Conservation (phyloP, 2,113 vertebrate genomes). For the Phrynosoma blainvillii region DNA sequence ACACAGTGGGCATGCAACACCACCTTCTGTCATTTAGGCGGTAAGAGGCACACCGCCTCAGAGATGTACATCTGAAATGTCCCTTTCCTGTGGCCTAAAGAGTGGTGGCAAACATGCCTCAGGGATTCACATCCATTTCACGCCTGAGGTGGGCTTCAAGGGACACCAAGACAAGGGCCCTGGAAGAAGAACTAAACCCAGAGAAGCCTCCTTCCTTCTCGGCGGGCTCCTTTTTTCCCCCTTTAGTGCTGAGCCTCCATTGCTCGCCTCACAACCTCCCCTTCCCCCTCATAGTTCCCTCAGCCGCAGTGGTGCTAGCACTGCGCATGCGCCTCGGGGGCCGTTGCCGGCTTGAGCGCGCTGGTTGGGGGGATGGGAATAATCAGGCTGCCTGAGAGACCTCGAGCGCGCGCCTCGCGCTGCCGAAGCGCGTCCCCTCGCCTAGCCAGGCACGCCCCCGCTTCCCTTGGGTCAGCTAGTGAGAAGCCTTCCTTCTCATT, state of each 20-base stretch:
- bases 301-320: constrained; percentile 44
- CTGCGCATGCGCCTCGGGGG: constrained; percentile 33
- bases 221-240: too few relatives aligned
- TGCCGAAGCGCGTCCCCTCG: background rate
- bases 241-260: background rate
- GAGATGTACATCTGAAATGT: too few relatives aligned
- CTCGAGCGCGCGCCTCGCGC: background rate
- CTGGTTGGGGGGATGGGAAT: background rate
- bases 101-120: background rate
- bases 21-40: too few relatives aligned
- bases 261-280: background rate
- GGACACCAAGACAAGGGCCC: background rate
- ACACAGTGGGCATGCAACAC: too few relatives aligned
- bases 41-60: too few relatives aligned
- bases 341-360: background rate
- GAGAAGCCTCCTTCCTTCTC: background rate
- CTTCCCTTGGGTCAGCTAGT: too few relatives aligned
- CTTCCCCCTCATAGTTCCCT: background rate
- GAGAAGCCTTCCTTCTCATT: background rate
- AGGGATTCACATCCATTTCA: background rate
- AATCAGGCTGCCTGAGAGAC: too few relatives aligned
- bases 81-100: too few relatives aligned
- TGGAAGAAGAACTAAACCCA: background rate
- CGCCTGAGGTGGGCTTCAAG: background rate
- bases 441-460: background rate